Conservation (phyloP, 2,797 vertebrate species). For the Diplodus sargus region DNA sequence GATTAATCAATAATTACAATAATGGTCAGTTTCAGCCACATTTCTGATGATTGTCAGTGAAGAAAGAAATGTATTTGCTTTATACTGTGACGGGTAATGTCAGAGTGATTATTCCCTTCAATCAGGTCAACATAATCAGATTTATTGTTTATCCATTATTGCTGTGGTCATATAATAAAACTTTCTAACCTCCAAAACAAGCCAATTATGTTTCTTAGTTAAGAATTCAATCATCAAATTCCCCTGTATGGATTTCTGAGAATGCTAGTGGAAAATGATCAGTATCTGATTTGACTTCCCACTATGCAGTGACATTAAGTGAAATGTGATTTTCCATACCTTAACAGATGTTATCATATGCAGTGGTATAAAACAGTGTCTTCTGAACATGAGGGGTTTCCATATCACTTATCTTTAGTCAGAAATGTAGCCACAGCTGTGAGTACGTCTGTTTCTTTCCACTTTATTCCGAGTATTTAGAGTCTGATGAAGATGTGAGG, state of each 20-base stretch:
- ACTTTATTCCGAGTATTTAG: neutral
- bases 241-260: neutral
- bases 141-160: neutral
- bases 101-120: neutral
- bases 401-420: neutral
- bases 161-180: neutral
- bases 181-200: neutral
- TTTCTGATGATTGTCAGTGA: neutral
- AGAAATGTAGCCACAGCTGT: neutral
- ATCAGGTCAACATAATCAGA: no score
- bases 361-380: neutral
- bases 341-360: neutral
- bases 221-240: neutral
- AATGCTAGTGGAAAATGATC: slow-evolving; percentile 14
- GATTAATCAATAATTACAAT: neutral
- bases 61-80: neutral
- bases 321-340: neutral
- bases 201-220: neutral
- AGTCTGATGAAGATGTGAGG: neutral
- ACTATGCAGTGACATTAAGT: neutral
- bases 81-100: neutral
- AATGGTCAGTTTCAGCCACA: neutral
- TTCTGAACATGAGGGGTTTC: neutral
- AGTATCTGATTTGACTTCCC: slow-evolving; percentile 3
- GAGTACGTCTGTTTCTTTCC: neutral